phyloP scores from a whole-genome alignment of 2,888 invertebrate genomes.

The Cephus spinipes region DNA sequence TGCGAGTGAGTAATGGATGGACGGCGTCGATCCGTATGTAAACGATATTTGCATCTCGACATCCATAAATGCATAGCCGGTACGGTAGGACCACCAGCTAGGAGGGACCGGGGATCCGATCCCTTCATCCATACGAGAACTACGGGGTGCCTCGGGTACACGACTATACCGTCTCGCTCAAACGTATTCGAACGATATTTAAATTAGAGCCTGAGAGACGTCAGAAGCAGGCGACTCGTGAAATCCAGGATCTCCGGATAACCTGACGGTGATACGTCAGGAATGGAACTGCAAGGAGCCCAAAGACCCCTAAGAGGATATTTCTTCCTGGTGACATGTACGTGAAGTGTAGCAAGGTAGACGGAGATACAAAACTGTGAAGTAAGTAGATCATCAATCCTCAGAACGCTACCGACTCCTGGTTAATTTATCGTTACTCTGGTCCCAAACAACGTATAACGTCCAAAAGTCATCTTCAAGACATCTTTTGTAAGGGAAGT shows the following conservation, averaged over 20 bases:
- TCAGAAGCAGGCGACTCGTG: constrained; percentile 9
- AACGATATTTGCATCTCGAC: constrained; percentile 1
- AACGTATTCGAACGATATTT: constrained; percentile 32
- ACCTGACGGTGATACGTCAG: not conserved
- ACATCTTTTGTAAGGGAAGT: too few relatives aligned
- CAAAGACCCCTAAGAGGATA: not conserved
- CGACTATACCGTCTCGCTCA: not conserved
- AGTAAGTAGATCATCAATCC: not conserved
- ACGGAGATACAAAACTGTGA: not conserved
- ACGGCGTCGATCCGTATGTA: not conserved
- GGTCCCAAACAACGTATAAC: too few relatives aligned
- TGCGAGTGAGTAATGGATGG: not conserved
- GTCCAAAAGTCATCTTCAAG: too few relatives aligned
- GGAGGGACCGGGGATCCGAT: not conserved
- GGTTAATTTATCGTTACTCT: constrained; percentile 45
- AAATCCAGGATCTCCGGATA: not conserved
- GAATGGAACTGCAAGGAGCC: not conserved
- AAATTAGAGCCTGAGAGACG: constrained; percentile 33
- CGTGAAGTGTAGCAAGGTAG: not conserved
- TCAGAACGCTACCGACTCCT: constrained; percentile 38
- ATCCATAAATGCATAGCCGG: constrained; percentile 35
- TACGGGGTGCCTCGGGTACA: not conserved
- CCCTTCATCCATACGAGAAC: constrained; percentile 13
- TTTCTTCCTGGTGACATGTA: not conserved
- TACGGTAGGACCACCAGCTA: constrained; percentile 10